A percentile compares a stretch with the other conserved stretches of the same genome.
phyloP scores from a whole-genome alignment of 2,113 vertebrate species.

The Choloepus hoffmanni region DNA sequence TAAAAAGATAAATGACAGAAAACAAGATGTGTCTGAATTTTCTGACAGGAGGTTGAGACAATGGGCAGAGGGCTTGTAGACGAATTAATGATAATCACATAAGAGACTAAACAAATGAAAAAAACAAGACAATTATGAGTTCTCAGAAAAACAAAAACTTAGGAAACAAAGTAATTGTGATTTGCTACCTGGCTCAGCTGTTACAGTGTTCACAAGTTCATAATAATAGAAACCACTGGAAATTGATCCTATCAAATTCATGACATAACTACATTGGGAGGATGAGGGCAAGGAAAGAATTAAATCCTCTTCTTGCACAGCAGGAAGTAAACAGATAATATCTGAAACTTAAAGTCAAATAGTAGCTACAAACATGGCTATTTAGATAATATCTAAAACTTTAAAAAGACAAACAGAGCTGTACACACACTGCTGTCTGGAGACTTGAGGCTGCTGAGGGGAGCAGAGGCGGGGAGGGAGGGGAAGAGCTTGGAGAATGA shows the following conservation, averaged over 20 bases:
- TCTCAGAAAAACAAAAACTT: background rate
- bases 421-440: too few species aligned
- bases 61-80: too few species aligned
- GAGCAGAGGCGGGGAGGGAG: background rate
- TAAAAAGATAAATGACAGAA: too few species aligned
- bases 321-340: background rate
- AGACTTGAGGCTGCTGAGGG: too few species aligned
- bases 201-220: background rate
- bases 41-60: too few species aligned
- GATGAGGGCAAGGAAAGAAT: background rate
- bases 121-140: background rate
- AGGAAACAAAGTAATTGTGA: background rate
- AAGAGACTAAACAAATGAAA: too few species aligned
- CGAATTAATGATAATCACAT: too few species aligned
- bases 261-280: background rate
- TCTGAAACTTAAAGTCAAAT: too few species aligned
- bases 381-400: too few species aligned
- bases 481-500: background rate
- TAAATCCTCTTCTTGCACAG: background rate
- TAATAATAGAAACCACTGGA: background rate
- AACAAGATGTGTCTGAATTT: too few species aligned
- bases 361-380: too few species aligned
- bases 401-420: too few species aligned
- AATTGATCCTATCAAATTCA: background rate
- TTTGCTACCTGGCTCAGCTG: background rate